Evolutionary conservation across 2,113 vertebrate genomes (phyloP).

Genomic region (Pagrus major): DNA sequence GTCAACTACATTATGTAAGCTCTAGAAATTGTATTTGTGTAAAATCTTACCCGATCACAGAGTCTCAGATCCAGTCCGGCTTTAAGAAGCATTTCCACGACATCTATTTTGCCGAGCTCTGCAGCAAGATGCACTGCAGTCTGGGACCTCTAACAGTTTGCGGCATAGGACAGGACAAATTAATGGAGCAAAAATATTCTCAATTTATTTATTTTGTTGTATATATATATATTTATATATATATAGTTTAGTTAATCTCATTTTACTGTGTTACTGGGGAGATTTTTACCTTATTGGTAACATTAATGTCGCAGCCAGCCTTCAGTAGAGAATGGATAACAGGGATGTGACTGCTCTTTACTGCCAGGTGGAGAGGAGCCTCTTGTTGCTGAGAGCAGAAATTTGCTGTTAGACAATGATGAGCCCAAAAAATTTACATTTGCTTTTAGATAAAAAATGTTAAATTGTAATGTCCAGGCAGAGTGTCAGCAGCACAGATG

Average conservation of each 20-base stretch:
- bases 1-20: not conserved
- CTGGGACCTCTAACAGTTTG: slow-evolving; percentile 86
- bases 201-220: not conserved
- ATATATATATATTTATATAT: too few relatives aligned
- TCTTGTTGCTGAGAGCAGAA: slow-evolving; percentile 85
- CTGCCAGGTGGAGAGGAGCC: slow-evolving; percentile 89
- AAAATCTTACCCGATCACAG: slow-evolving; percentile 75
- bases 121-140: slow-evolving; percentile 90
- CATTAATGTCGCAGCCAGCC: slow-evolving; percentile 82
- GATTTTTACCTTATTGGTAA: slow-evolving; percentile 85
- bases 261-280: not conserved
- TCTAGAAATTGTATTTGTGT: not conserved
- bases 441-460: not conserved
- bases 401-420: slow-evolving; percentile 26
- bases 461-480: not conserved
- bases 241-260: not conserved
- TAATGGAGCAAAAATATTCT: not conserved
- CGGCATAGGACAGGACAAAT: slow-evolving; percentile 7
- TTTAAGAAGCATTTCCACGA: slow-evolving; percentile 90
- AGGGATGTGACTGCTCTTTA: slow-evolving; percentile 83
- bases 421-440: not conserved
- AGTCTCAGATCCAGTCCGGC: slow-evolving; percentile 85
- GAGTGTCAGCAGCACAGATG: not conserved
- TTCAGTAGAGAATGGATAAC: slow-evolving; percentile 86
- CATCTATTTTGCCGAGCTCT: slow-evolving; percentile 88